Percentiles rank a stretch among this genome's conserved stretches.
phyloP scores from a whole-genome alignment of 2,113 vertebrate species.

The Xiphophorus couchianus region DNA sequence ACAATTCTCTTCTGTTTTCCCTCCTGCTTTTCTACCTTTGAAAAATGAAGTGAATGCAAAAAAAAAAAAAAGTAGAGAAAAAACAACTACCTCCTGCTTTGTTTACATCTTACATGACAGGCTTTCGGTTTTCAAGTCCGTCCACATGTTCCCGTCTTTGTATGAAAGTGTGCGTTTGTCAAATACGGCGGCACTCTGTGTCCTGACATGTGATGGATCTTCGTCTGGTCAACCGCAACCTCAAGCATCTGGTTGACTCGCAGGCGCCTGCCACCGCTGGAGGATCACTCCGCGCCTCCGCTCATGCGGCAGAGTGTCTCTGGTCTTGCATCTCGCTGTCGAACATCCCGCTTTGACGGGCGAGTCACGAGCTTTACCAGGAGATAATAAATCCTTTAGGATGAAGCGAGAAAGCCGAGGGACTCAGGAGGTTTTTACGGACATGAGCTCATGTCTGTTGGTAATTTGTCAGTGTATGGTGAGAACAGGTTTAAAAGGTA shows the following conservation, averaged over 20 bases:
- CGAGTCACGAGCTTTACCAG: background rate
- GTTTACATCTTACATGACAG: conserved; percentile 1
- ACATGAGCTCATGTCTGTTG: background rate
- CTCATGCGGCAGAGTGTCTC: conserved; percentile 9
- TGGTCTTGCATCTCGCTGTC: background rate
- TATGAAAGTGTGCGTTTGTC: background rate
- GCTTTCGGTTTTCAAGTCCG: background rate
- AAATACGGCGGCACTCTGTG: background rate
- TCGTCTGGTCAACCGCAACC: background rate
- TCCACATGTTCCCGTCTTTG: background rate
- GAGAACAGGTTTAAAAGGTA: background rate
- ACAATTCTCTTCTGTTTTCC: background rate
- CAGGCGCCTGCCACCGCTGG: conserved; percentile 19
- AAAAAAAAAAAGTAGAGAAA: background rate
- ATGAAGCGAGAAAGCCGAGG: background rate
- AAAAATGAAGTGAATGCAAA: background rate
- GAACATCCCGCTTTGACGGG: background rate
- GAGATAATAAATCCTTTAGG: background rate
- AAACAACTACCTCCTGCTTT: background rate
- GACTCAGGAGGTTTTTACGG: background rate
- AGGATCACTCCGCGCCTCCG: conserved; percentile 19
- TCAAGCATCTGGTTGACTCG: conserved; percentile 29
- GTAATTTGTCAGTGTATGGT: background rate
- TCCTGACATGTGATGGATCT: conserved; percentile 38
- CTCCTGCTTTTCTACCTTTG: background rate